Conservation (phyloP, 2,888 invertebrate species). For the Hydropsyche betteni region DNA sequence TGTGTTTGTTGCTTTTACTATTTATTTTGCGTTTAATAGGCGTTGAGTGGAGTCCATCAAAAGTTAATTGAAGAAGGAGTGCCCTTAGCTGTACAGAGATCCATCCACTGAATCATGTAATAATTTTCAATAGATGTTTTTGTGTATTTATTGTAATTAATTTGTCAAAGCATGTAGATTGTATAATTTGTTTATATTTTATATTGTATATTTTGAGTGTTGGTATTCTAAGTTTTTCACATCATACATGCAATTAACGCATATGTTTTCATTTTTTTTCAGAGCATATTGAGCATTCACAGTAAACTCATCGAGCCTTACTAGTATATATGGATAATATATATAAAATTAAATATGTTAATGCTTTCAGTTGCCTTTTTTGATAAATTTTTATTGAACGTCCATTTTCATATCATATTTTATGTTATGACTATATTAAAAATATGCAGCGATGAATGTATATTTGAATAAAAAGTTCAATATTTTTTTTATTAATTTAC, state of each 20-base stretch:
- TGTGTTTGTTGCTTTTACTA: constrained; percentile 1
- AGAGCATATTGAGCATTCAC: constrained; percentile 69
- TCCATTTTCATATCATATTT: no score
- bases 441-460: no score
- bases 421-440: no score
- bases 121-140: constrained; percentile 9
- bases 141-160: background rate
- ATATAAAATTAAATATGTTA: no score
- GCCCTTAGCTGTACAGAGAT: constrained; percentile 57
- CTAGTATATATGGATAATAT: constrained; percentile 9
- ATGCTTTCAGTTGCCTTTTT: no score
- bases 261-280: constrained; percentile 55
- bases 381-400: no score
- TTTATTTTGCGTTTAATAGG: constrained; percentile 64
- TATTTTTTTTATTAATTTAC: no score
- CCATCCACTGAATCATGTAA: constrained; percentile 54
- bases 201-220: background rate
- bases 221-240: constrained; percentile 13
- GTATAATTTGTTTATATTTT: background rate
- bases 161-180: constrained; percentile 1
- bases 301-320: constrained; percentile 62
- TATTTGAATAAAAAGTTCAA: no score
- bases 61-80: constrained; percentile 76
- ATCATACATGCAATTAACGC: no score
- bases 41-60: constrained; percentile 85